Base-by-base conservation (phyloP, 2,797 vertebrate species). In the Streptopelia turtur region DNA sequence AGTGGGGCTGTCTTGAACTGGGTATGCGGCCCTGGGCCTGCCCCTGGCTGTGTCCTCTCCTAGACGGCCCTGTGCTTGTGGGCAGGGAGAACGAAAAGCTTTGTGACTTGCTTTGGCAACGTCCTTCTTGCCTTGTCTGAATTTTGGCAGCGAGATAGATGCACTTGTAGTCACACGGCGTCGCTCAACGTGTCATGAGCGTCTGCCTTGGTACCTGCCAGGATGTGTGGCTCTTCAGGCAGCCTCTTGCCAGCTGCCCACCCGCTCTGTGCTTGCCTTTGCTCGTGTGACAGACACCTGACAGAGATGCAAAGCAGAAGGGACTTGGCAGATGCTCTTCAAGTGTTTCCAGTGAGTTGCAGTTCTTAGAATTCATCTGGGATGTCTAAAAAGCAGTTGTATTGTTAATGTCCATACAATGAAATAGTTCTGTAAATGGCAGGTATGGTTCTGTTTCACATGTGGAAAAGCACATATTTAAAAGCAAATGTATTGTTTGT, bases 181-280 rank as follows among this genome's bases (percentile, higher is more conserved):
- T 16, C 0, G 0, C 45, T 74, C 35, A 10, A 1, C 0, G 1
- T 23, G 30, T 52, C 37, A 45, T n/a, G 49, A 60, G 5, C 16
- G 13, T 39, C 63, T 33, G 57, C 9, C 47, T n/a, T 35, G 45
- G 55, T 71, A 37, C 83, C 77, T 76, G 70, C 50, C 37, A 24
- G 74, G 37, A 2, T 37, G 57, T 3, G 49, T 25, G 10, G 45
- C 28, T 12, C n/a, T 39, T 56, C 4, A 2, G 82, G 31, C 63
- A 21, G 28, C 47, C 33, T 27, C 64, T 22, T 28, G 41, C 37
- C 79, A 68, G 43, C 91, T 33, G 43, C 35, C 35, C 0, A 0
- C 20, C 23, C 18, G 43, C 52, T 35, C 75, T 0, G 0, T 6
- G 23, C 50, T 76, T n/a, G 66, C 55, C 47, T 37, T 49, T 8